Evolutionary conservation across 2,888 invertebrate species (phyloP), one percentile per base, ranked within the genome.

Genomic region (Hybos culiciformis): DNA sequence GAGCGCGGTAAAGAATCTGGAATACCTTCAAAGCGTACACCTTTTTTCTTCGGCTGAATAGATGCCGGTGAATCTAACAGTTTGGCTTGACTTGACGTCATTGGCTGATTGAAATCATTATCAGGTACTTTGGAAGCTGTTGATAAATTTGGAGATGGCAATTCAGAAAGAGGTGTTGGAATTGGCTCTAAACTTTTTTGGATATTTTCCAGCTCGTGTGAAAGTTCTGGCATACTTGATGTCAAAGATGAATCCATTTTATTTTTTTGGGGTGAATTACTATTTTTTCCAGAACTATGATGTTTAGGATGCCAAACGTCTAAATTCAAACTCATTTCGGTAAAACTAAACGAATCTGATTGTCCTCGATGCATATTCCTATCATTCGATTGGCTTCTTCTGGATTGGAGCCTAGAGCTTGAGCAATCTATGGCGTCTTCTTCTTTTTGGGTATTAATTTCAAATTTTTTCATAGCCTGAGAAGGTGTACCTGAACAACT

Each of bases 171-270:
- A 36, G 65, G 62, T 0, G 54, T 54, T 3, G 56, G 55, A 6
- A 52, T 48, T 1, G 54, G 50, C 2, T 52, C 23, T 21, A 21
- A n/a, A n/a, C 8, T 7, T n/a, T 20, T 21, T 53, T 43, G 41
- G n/a, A 23, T 32, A 34, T 43, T 38, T n/a, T 38, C 37, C 29
- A 43, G 42, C 12, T 45, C 43, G 20, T 46, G 44, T n/a, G 57
- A 54, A 38, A 78, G 58, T 60, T 77, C 77, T 4, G 77, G 77
- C 77, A 77, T 75, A 41, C 77, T 77, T 14, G 75, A 73, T 5
- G 62, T 58, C 50, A 62, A 57, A 8, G 61, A 51, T 38, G 60
- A 59, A 45, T 68, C 68, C 46, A 62, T 56, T 48, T 62, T 59
- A 40, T 54, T 53, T 31, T 49, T 48, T n/a, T 58, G 52, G 26